Evolutionary conservation across 1,140 invertebrate species (phyloP), one percentile per base, ranked within the genome.

Genomic region (Drosophila gunungcola): DNA sequence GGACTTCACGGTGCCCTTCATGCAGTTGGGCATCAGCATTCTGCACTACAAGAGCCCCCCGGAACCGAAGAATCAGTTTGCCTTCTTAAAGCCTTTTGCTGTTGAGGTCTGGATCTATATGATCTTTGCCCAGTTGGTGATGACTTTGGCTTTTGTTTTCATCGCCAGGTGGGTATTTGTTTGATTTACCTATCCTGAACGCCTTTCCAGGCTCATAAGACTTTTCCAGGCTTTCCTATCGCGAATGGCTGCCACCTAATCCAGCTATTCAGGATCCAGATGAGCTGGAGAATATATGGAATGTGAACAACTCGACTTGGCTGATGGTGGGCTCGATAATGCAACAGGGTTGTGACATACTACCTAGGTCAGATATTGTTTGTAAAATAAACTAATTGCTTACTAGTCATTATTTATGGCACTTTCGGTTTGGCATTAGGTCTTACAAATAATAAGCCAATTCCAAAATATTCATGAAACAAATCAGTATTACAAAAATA

Each of bases 81-180:
- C 97, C 0, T 99, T 99, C 92, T 93, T 98, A 64, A 96, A 97
- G 10, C 98, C 98, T 0, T 94, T 99, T 12, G 97, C 97, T 3
- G 91, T 97, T 7, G 97, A 98, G 76, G 98, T 99, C 25, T 99
- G 98, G 98, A 97, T 98, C 73, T 98, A 97, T 93, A 98, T 98
- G 96, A 96, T 96, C 0, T 96, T 97, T 7, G 97, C 98, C n/a
- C 98, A 98, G 92, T 93, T 99, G 34, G 96, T 97, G 3, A 98
- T 99, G 12, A 98, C 97, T 0, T 95, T 98, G 43, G 94, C 98
- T 6, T 95, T 98, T 34, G 98, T 98, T 86, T 96, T 99, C 67
- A 93, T 98, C 38, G 98, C 97, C 61, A 96, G 97, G 97, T 97
- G 94, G 93, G 77, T 9, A 1, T 3, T 0, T 1, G 0, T 3